Conservation (phyloP, 2,113 vertebrate species). For the Ptilorrhoa leucosticta region DNA sequence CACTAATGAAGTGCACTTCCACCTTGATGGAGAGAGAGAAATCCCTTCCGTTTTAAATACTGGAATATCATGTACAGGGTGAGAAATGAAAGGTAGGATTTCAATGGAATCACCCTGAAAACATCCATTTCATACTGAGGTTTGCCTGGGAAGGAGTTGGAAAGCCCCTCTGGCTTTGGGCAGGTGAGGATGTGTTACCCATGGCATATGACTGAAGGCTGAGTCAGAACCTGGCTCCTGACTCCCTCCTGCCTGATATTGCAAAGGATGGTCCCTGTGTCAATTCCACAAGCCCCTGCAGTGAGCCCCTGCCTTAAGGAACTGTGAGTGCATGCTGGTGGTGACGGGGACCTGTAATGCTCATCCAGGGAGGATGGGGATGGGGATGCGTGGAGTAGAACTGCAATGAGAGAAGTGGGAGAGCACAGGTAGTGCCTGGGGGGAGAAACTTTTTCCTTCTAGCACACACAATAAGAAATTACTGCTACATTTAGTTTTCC, state of each 20-base stretch:
- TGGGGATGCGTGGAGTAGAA: fast-evolving
- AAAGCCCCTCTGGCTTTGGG: background rate
- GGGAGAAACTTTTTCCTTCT: background rate
- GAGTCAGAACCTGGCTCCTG: background rate
- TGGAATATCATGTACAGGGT: background rate
- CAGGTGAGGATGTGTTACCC: fast-evolving
- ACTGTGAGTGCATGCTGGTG: fast-evolving
- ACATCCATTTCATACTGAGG: background rate
- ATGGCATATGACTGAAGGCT: background rate
- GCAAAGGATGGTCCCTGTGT: background rate
- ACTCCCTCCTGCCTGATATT: background rate
- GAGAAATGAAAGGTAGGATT: background rate
- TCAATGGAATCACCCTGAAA: background rate
- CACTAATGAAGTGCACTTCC: background rate
- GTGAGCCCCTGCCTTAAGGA: background rate
- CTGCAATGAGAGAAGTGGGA: background rate
- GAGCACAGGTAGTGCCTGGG: background rate
- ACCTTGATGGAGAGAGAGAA: background rate
- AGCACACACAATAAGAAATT: background rate
- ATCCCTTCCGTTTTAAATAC: background rate
- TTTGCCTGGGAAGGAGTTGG: fast-evolving
- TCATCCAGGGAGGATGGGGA: background rate
- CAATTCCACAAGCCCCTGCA: background rate
- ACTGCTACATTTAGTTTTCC: background rate
- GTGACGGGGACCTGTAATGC: background rate